Evolutionary conservation across 1,140 invertebrate species (phyloP), one percentile per base, ranked within the genome.

Genomic region (Drosophila suzukii): DNA sequence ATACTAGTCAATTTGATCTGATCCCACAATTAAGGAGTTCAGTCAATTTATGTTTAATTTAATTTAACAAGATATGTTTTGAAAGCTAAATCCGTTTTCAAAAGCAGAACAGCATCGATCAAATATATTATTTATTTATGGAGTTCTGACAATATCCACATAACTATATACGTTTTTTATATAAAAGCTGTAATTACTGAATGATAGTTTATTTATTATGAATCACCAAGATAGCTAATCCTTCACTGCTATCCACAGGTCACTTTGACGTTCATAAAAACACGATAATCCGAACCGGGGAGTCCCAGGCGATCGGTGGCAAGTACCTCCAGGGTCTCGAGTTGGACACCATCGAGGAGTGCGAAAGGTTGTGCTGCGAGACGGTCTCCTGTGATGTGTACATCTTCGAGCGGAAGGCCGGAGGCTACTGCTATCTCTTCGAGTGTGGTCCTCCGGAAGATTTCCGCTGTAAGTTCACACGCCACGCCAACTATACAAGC

Each of bases 391-490:
- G 98, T 91, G 97, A 98, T 92, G 97, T 98, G 10, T 98, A 97
- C 91, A 96, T 98, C 72, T 98, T 96, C 85, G 97, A 98, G 92
- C 96, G 98, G 91, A 98, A 98, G 95, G 97, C 94, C 77, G 95
- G 95, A 4, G 96, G 97, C 60, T 97, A 96, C 83, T 98, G 97
- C 92, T 98, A 98, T 90, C 93, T 98, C 30, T 98, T 98, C 92
- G 95, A 97, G 92, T 98, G 97, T 92, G 97, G 97, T 0, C 94
- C 96, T 20, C 95, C 96, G 0, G 96, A 97, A 85, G 96, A 98
- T 91, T 98, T 98, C 92, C 96, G 97, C 81, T 98, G 97, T 93
- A 97, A 97, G 93, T 98, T 98, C 85, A 98, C 97, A 2, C 94
- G 94, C 43, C 97, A 98, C 92, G 94, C 94, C 10, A 97, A 97